These are phyloP conservation scores for Cygnus buccinator DNA, from an alignment of 2,113 vertebrate species.

Conservation along the genomic window DNA sequence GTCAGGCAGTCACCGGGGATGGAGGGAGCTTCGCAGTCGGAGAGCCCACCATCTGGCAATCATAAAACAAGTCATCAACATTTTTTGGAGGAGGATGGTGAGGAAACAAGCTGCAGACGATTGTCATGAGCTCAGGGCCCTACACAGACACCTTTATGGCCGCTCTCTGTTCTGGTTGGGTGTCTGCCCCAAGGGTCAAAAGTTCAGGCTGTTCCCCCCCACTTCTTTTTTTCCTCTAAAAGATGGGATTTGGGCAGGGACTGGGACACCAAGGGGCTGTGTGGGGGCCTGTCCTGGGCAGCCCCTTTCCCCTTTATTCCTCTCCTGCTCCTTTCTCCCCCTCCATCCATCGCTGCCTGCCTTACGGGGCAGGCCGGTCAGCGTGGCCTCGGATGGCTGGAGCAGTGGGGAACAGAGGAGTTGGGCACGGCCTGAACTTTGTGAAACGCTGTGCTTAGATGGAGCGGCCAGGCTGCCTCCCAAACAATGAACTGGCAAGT, in stretches of 20 bases:
- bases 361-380: background rate
- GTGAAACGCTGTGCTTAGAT: background rate
- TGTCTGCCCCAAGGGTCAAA: conserved; percentile 78
- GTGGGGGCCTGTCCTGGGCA: conserved; percentile 30
- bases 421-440: background rate
- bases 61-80: conserved; percentile 85
- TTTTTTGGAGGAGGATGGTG: conserved; percentile 73
- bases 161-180: conserved; percentile 50
- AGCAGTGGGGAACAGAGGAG: background rate
- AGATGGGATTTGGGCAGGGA: conserved; percentile 61
- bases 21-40: conserved; percentile 52
- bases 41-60: conserved; percentile 88
- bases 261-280: conserved; percentile 61
- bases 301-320: background rate
- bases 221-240: background rate
- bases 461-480: background rate
- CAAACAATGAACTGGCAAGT: background rate
- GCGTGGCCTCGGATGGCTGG: background rate
- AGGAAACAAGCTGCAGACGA: conserved; percentile 69
- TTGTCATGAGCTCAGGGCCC: conserved; percentile 53
- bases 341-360: background rate
- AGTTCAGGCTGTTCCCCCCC: conserved; percentile 74
- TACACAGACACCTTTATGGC: conserved; percentile 71
- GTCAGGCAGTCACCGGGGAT: conserved; percentile 76
- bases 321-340: background rate